These are phyloP conservation scores for Scrobipalpa costella DNA, from an alignment of 2,888 invertebrate genomes.

Conservation along the genomic window DNA sequence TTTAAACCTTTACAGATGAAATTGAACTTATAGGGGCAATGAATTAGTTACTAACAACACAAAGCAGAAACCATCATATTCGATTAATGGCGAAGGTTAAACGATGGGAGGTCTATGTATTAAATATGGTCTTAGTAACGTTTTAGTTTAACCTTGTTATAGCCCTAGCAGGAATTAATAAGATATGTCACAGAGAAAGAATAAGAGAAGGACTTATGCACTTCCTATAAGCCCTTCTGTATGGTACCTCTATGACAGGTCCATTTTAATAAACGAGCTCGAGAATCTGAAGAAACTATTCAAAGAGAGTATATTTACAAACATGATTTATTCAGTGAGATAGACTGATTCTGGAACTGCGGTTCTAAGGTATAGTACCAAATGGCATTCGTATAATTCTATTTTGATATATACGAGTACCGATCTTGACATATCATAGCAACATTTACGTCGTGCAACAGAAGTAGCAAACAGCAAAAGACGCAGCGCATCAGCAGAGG, in stretches of 20 bases:
- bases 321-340: no score
- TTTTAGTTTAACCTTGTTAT: no score
- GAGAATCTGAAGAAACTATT: no score
- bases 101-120: constrained; percentile 4
- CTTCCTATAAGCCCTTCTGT: no score
- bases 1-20: background rate
- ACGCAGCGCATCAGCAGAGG: background rate
- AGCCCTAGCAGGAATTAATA: no score
- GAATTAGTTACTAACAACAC: background rate
- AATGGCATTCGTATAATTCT: background rate
- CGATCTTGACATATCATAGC: background rate
- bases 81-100: constrained; percentile 3
- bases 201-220: no score
- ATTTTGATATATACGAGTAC: background rate
- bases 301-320: no score
- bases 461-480: background rate
- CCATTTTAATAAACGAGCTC: no score
- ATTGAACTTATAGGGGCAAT: background rate
- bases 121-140: background rate
- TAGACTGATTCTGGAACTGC: background rate
- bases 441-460: background rate
- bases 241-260: no score
- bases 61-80: background rate
- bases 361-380: background rate
- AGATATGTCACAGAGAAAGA: no score